phyloP scores from a whole-genome alignment of 2,113 vertebrate genomes.

The Tyto alba region DNA sequence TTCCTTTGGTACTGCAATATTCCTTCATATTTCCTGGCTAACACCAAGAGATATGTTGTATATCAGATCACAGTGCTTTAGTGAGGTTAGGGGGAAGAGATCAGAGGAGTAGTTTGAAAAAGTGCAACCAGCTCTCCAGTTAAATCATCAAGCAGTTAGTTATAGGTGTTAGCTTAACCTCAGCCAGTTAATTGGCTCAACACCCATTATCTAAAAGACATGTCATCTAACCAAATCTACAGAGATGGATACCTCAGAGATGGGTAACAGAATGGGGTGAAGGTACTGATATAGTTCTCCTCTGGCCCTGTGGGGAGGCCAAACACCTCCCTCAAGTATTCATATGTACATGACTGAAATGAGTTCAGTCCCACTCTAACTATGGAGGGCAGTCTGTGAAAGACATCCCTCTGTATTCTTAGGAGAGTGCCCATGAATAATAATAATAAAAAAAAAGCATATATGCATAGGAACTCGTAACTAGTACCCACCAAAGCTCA shows the following conservation, averaged over 20 bases:
- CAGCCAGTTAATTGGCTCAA: neutral
- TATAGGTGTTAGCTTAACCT: neutral
- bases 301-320: neutral
- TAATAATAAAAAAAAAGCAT: neutral
- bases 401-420: neutral
- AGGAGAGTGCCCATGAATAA: neutral
- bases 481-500: neutral
- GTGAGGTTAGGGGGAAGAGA: neutral
- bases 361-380: neutral
- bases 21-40: neutral
- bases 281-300: neutral
- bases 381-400: neutral
- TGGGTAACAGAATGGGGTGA: neutral
- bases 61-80: neutral
- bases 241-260: neutral
- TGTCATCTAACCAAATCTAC: neutral
- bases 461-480: neutral
- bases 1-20: neutral
- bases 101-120: neutral
- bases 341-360: neutral
- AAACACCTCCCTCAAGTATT: neutral
- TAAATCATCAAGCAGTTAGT: neutral
- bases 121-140: neutral
- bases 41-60: neutral
- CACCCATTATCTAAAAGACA: neutral